Conservation (phyloP, 2,888 invertebrate genomes). For the Brachyopa scutellaris region DNA sequence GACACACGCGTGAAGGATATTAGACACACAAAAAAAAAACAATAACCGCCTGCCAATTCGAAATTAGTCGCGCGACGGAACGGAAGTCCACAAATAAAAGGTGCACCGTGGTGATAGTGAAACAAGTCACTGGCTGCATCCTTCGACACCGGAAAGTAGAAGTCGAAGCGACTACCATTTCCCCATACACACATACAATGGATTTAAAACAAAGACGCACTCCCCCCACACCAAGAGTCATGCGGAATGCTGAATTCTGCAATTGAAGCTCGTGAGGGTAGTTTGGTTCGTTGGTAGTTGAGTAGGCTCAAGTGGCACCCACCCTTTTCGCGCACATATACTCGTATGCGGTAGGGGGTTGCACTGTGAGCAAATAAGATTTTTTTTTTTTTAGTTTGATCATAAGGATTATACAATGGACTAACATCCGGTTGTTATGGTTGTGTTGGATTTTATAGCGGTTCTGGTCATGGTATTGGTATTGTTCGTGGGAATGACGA, state of each 20-base stretch:
- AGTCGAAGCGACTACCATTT: constrained; percentile 33
- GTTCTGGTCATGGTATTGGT: constrained; percentile 29
- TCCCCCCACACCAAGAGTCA: constrained; percentile 52
- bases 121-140: constrained; percentile 62
- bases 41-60: not conserved
- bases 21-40: not conserved
- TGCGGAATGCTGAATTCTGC: constrained; percentile 71
- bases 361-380: constrained; percentile 12
- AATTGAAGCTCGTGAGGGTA: constrained; percentile 25
- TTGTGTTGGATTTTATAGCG: constrained; percentile 20
- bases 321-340: not conserved
- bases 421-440: constrained; percentile 61
- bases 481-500: constrained; percentile 44
- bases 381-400: too few relatives aligned
- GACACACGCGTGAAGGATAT: constrained; percentile 1
- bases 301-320: constrained; percentile 41
- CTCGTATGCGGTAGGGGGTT: constrained; percentile 7
- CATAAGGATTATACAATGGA: constrained; percentile 68
- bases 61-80: constrained; percentile 42
- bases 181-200: constrained; percentile 58
- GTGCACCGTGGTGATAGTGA: constrained; percentile 26
- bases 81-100: constrained; percentile 27
- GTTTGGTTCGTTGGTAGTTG: constrained; percentile 21
- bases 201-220: constrained; percentile 69
- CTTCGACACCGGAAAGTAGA: constrained; percentile 57